Evolutionary conservation across 2,797 vertebrate species (phyloP), one percentile per base, ranked within the genome.

Genomic region (Etheostoma perlongum): DNA sequence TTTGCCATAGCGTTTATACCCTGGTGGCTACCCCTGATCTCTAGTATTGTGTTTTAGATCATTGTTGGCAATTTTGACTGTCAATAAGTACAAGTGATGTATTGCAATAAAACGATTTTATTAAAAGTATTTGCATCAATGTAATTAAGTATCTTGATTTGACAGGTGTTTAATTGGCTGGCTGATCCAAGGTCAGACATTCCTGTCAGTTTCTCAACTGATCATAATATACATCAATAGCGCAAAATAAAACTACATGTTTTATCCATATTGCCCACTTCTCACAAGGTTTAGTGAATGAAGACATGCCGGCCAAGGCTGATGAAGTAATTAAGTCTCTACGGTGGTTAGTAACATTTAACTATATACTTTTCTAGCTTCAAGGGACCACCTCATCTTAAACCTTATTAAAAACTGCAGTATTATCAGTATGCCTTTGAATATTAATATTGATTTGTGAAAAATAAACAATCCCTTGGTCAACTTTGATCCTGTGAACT

Each of bases 371-470:
- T 65, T 23, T 55, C n/a, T 59, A 13, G 30, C 40, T 27, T 19
- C 36, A 27, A 6, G 42, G 10, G 18, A 68, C 52, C 5, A 48
- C 42, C 19, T 40, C 21, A 40, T 47, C 53, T 18, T 68, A 58
- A 52, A 52, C 4, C 57, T 64, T 4, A 47, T n/a, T 27, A 57
- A 66, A 51, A 58, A 18, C 2, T 12, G 54, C 25, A 27, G 6
- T 13, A 21, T 66, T 23, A 51, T 40, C 55, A 78, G 55, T 19
- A 73, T 55, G 15, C 23, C 54, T 66, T 67, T 77, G 2, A 77
- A 62, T 15, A 51, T 49, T 33, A 54, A 49, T 59, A 46, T 8
- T 18, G 18, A 79, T 53, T 47, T 63, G 12, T 46, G 52, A 51
- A 36, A 65, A 58, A 36, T 42, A 40, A 76, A 44, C n/a, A 63